Conservation (phyloP, 2,797 vertebrate genomes). For the Buphagus erythrorhynchus region DNA sequence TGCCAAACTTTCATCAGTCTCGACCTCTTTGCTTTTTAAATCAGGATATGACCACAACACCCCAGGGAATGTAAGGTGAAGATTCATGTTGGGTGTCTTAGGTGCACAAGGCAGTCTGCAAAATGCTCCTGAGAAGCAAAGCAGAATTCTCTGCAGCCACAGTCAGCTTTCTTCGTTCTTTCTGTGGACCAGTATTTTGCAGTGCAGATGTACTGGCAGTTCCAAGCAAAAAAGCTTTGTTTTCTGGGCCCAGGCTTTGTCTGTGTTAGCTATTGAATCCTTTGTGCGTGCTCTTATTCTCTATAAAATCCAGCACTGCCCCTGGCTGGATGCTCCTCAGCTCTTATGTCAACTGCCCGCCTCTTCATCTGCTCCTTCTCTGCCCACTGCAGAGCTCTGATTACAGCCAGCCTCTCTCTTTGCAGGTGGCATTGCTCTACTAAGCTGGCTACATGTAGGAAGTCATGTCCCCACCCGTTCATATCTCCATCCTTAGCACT, state of each 20-base stretch:
- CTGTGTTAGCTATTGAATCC: neutral
- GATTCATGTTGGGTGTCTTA: neutral
- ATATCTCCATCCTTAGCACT: neutral
- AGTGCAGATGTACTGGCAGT: neutral
- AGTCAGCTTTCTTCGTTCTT: neutral
- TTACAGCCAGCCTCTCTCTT: neutral
- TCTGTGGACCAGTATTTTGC: neutral
- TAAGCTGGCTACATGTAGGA: neutral
- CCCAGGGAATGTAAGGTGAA: neutral
- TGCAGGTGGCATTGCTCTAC: neutral
- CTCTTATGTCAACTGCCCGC: neutral
- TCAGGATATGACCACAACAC: rapidly evolving
- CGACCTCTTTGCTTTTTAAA: neutral
- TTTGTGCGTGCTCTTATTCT: neutral
- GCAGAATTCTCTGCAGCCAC: neutral
- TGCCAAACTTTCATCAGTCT: neutral
- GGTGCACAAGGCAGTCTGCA: neutral
- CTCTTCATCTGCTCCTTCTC: constrained; percentile 12
- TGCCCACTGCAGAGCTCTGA: neutral
- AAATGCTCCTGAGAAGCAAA: neutral
- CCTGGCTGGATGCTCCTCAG: neutral
- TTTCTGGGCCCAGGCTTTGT: neutral
- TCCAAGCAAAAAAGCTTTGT: neutral
- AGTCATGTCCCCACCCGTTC: neutral
- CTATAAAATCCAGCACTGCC: neutral